Base-by-base conservation (phyloP, 2,113 vertebrate genomes). In the Lates calcarifer region DNA sequence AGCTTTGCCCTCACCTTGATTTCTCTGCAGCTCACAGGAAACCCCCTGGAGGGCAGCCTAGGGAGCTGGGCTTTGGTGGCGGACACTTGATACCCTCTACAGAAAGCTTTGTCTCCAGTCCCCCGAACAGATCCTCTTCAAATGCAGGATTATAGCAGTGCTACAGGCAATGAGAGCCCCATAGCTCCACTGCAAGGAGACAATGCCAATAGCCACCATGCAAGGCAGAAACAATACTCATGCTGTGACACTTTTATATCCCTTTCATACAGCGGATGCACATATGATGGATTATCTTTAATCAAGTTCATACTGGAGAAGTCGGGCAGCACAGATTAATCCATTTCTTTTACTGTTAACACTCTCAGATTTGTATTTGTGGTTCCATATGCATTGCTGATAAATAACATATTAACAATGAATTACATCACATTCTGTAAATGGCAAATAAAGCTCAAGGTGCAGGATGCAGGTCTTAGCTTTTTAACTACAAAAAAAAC, bases 141-240 rank as follows among this genome's bases (percentile, higher is more conserved):
- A 92, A 91, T 92, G 87, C 83, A 61, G 90, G 87, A 92, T 93
- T 93, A 93, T 86, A 91, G 89, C 79, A 65, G 57, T 31, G 91
- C 90, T 87, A 64, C 56, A 81, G 90, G 92, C 89, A 77, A 83
- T 39, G 80, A 86, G 77, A 89, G 87, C 81, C 91, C 92, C 84
- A 85, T 43, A 80, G 88, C 89, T 92, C 79, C 87, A 77, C 78
- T 60, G 79, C 62, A 79, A 78, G 83, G 72, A 74, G 82, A 88
- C 82, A 51, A 56, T 85, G 89, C 90, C 92, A 91, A 70, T n/a
- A 82, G 82, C 88, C 81, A 79, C 85, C 70, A 77, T 77, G 81
- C 29, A n/a, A 82, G 81, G 84, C 69, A 76, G 53, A 81, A 73
- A 81, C 80, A 72, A 47, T 45, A 62, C 67, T 79, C 76, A 78